Percentiles rank a stretch among this genome's conserved stretches.
Conservation (phyloP, 2,888 invertebrate species). For the Lagria hirta region DNA sequence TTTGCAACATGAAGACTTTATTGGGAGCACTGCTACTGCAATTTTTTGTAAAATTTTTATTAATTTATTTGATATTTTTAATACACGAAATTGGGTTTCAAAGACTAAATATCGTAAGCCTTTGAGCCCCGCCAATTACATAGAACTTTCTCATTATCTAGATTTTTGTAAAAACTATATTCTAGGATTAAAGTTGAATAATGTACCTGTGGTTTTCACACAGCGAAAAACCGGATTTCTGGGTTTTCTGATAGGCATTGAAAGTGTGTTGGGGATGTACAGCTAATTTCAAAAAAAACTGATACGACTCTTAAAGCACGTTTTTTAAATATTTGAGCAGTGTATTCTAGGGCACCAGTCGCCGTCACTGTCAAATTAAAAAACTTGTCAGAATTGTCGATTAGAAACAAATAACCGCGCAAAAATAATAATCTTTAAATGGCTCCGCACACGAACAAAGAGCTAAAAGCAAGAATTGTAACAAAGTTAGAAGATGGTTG, state of each 20-base stretch:
- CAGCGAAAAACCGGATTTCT: conserved; percentile 11
- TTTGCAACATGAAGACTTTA: conserved; percentile 21
- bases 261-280: conserved; percentile 6
- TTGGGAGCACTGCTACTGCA: conserved; percentile 28
- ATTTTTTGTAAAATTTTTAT: conserved; percentile 31
- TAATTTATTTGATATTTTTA: conserved; percentile 34
- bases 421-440: too few species aligned
- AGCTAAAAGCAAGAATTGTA: too few species aligned
- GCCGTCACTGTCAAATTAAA: too few species aligned
- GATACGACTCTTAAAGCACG: too few species aligned
- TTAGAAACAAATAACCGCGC: too few species aligned
- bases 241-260: conserved; percentile 7
- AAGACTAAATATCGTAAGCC: conserved; percentile 1
- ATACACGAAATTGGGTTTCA: conserved; percentile 11
- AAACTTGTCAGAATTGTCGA: too few species aligned
- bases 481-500: too few species aligned
- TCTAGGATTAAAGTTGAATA: not conserved
- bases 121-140: not conserved
- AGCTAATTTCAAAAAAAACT: too few species aligned
- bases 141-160: not conserved
- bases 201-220: not conserved
- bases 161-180: conserved; percentile 3
- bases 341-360: too few species aligned
- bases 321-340: too few species aligned
- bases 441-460: too few species aligned